Percentiles rank a stretch among this genome's conserved stretches.
phyloP scores from a whole-genome alignment of 2,888 invertebrate genomes.

The Drosophila anomelani region DNA sequence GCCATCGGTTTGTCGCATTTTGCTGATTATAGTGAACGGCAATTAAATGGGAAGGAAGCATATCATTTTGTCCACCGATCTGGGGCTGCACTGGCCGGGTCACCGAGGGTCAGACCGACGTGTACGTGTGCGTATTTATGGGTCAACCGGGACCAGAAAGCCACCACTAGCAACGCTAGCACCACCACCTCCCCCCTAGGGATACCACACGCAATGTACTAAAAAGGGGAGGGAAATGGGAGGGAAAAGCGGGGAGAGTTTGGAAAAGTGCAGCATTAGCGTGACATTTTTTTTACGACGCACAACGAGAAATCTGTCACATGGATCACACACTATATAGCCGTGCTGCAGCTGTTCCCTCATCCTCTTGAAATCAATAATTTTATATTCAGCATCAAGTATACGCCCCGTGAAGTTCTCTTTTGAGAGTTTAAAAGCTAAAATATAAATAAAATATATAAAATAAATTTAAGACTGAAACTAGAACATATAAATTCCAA shows the following conservation, averaged over 20 bases:
- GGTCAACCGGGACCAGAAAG: conserved; percentile 23
- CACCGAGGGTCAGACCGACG: conserved; percentile 1
- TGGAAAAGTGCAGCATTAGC: conserved; percentile 29
- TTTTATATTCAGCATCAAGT: conserved; percentile 6
- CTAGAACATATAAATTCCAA: background rate
- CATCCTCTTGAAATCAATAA: conserved; percentile 14
- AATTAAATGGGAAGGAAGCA: conserved; percentile 45
- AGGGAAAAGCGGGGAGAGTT: background rate
- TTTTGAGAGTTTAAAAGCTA: background rate
- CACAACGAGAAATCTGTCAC: conserved; percentile 20
- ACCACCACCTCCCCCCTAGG: background rate
- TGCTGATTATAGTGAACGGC: conserved; percentile 49
- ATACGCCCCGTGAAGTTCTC: background rate
- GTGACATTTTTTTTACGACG: conserved; percentile 26
- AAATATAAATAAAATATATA: background rate
- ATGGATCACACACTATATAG: conserved; percentile 10
- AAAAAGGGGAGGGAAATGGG: background rate
- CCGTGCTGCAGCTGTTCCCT: conserved; percentile 12
- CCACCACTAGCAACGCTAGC: background rate
- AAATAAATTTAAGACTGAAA: background rate
- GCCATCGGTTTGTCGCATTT: conserved; percentile 46
- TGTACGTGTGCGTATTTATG: conserved; percentile 38
- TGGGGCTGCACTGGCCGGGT: conserved; percentile 15
- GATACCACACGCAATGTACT: conserved; percentile 1
- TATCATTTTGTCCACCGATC: conserved; percentile 36